Conservation (phyloP, 2,888 invertebrate species). For the Lepidocyrtinus sp. region DNA sequence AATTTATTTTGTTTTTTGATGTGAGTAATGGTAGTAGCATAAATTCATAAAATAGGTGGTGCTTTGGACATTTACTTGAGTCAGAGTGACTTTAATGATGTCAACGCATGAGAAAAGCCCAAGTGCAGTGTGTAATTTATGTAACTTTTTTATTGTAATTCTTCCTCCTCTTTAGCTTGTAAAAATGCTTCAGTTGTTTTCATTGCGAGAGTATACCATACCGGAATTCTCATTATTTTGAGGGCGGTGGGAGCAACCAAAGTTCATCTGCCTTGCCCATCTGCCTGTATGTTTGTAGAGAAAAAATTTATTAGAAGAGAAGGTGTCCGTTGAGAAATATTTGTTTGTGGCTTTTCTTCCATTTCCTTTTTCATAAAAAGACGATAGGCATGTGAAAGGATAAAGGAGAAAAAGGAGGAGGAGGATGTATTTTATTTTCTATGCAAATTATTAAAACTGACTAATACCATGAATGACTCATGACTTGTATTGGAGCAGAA, state of each 20-base stretch:
- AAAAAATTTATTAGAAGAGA: no score
- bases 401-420: background rate
- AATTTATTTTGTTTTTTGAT: constrained; percentile 4
- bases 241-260: constrained; percentile 33
- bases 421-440: background rate
- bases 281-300: constrained; percentile 3
- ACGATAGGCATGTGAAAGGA: background rate
- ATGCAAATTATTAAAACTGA: constrained; percentile 9
- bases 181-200: background rate
- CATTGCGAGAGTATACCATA: constrained; percentile 10
- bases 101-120: constrained; percentile 48
- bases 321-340: no score
- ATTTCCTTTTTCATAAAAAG: constrained; percentile 4
- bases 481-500: constrained; percentile 11
- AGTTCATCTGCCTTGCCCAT: constrained; percentile 55
- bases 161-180: background rate
- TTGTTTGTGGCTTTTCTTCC: constrained; percentile 2
- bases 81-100: constrained; percentile 45
- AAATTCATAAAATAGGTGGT: background rate
- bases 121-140: constrained; percentile 27
- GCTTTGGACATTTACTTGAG: background rate
- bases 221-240: constrained; percentile 54
- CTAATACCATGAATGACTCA: constrained; percentile 6
- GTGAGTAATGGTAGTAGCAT: background rate
- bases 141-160: constrained; percentile 24